Evolutionary conservation across 1,140 invertebrate species (phyloP).

Genomic region (Episyrphus balteatus): DNA sequence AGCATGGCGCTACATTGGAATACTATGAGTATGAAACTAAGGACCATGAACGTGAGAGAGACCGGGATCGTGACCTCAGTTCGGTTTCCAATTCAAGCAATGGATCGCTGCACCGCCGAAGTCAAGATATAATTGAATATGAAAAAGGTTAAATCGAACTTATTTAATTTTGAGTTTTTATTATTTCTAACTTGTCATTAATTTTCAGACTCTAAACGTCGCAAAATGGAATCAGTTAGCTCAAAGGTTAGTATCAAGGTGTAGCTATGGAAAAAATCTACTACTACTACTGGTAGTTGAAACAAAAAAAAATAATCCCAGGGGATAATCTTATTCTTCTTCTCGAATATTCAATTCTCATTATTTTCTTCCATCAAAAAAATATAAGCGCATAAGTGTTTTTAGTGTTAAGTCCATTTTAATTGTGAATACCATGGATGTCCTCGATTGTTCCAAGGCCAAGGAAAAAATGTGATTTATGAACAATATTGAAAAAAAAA

Average conservation of each 20-base stretch:
- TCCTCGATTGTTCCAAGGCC: too few species aligned
- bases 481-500: too few species aligned
- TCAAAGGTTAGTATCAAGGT: constrained; percentile 63
- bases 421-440: too few species aligned
- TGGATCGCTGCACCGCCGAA: constrained; percentile 35
- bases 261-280: constrained; percentile 30
- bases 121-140: constrained; percentile 39
- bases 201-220: constrained; percentile 60
- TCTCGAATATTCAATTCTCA: too few species aligned
- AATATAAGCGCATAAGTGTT: too few species aligned
- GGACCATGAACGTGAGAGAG: constrained; percentile 27
- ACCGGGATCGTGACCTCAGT: constrained; percentile 31
- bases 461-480: too few species aligned
- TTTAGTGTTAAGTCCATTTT: too few species aligned
- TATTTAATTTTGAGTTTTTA: background rate
- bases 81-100: constrained; percentile 37
- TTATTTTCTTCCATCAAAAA: too few species aligned
- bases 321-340: background rate
- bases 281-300: constrained; percentile 8
- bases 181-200: background rate
- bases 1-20: background rate
- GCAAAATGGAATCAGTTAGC: constrained; percentile 61
- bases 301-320: background rate
- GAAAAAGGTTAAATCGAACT: constrained; percentile 41
- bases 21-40: constrained; percentile 19